Evolutionary conservation across 2,113 vertebrate genomes (phyloP), one percentile per base, ranked within the genome.

Genomic region (Halichoerus grypus): DNA sequence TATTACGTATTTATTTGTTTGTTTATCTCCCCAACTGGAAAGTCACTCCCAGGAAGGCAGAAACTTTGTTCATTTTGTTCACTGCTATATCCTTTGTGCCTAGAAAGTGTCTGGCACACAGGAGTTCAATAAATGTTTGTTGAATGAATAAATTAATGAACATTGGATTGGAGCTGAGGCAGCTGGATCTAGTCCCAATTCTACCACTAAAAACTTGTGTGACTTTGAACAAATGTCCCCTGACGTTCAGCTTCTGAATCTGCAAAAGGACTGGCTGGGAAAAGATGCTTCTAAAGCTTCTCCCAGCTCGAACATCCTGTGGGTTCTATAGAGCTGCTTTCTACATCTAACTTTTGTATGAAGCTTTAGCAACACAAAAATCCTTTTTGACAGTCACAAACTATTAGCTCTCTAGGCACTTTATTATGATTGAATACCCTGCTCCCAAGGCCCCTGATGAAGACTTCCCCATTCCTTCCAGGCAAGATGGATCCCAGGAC

Each of bases 301-400:
- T 83, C 24, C 53, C 28, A 67, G 36, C 28, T 94, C 88, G 59
- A 49, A 90, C 92, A 69, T 49, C 22, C 91, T 69, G 9, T 33
- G 16, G n/a, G 21, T n/a, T 96, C 96, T 84, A 92, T 10, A 65
- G 22, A 83, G 36, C 36, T 92, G 26, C 39, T 53, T 80, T 91
- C 91, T 22, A 92, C 49, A 57, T 36, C 79, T 11, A 55, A n/a
- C n/a, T 65, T 11, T 82, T 65, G 1, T n/a, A 21, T 77, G 22
- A 85, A 31, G 26, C 88, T 85, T 96, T 26, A 91, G 28, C 65
- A 86, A 82, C 16, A 72, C 21, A 49, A 76, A 94, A 88, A 61
- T 22, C 14, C 65, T 72, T 91, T 65, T 69, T 67, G 24, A 53
- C 21, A 87, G 2, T 5, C n/a, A 90, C 14, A 77, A 76, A 72